Percentiles rank a stretch among this genome's conserved stretches.
phyloP scores from a whole-genome alignment of 2,888 invertebrate genomes.

The Fragum fragum region DNA sequence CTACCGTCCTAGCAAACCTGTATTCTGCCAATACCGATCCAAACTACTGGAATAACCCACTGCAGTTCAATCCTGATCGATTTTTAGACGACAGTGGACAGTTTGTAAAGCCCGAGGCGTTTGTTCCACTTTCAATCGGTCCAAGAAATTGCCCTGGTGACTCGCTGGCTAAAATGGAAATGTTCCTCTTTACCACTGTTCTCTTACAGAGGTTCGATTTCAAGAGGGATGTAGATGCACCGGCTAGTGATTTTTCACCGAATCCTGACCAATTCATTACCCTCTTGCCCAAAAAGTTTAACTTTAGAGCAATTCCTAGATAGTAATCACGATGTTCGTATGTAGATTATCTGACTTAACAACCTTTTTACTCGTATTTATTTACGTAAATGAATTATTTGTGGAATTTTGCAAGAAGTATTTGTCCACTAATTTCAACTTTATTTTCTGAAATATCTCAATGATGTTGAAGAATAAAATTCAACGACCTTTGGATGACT shows the following conservation, averaged over 20 bases:
- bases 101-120: background rate
- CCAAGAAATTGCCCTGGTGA: conserved; percentile 26
- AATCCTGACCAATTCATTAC: conserved; percentile 18
- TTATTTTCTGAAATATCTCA: too few relatives aligned
- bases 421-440: too few relatives aligned
- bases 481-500: too few relatives aligned
- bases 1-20: background rate
- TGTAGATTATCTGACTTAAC: too few relatives aligned
- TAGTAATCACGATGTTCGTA: background rate
- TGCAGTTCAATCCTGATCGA: conserved; percentile 15
- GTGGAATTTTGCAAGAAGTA: too few relatives aligned
- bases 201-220: conserved; percentile 26
- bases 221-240: background rate
- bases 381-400: too few relatives aligned
- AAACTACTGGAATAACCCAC: conserved; percentile 19
- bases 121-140: conserved; percentile 14
- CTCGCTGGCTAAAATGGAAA: conserved; percentile 19
- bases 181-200: conserved; percentile 15
- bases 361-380: too few relatives aligned
- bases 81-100: conserved; percentile 18
- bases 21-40: conserved; percentile 24
- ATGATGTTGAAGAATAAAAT: too few relatives aligned
- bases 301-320: background rate
- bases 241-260: conserved; percentile 3
- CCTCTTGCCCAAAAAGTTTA: background rate